Percentiles rank a stretch among this genome's conserved stretches.
These are phyloP conservation scores for Phrynocephalus vlangalii DNA, from an alignment of 2,797 vertebrate species.

Conservation along the genomic window DNA sequence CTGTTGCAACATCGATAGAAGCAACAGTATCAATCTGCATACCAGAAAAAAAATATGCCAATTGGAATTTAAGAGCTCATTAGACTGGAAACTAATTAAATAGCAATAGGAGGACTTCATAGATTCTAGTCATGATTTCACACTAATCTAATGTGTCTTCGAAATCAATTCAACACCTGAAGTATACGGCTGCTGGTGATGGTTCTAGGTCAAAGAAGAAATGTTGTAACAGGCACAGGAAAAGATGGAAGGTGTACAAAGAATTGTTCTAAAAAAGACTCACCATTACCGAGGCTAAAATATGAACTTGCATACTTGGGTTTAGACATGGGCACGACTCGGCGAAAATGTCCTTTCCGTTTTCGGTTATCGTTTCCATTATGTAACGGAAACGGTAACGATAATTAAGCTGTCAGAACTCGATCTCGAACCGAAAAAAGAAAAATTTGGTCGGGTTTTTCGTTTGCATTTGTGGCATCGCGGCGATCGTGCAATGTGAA, in stretches of 20 bases:
- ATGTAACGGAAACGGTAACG: no score
- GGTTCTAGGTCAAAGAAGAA: background rate
- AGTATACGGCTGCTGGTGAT: background rate
- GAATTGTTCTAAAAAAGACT: background rate
- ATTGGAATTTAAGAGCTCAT: conserved; percentile 10
- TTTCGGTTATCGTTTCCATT: no score
- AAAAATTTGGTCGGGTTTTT: no score
- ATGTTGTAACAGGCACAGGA: conserved; percentile 4
- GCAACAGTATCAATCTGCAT: background rate
- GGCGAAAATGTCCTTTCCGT: no score
- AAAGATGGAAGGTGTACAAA: background rate
- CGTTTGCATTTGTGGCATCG: no score
- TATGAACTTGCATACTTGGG: background rate
- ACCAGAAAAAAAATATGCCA: background rate
- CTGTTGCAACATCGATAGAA: background rate
- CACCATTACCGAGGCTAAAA: background rate
- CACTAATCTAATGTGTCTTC: background rate
- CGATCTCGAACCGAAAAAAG: no score
- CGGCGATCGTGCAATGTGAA: no score
- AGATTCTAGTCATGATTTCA: conserved; percentile 11
- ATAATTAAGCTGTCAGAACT: no score
- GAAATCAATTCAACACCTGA: conserved; percentile 15
- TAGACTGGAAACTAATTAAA: conserved; percentile 27
- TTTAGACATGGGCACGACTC: background rate
- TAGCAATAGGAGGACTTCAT: background rate